Percentiles rank a stretch among this genome's conserved stretches.
phyloP scores from a whole-genome alignment of 2,113 vertebrate species.

The Uria aalge region DNA sequence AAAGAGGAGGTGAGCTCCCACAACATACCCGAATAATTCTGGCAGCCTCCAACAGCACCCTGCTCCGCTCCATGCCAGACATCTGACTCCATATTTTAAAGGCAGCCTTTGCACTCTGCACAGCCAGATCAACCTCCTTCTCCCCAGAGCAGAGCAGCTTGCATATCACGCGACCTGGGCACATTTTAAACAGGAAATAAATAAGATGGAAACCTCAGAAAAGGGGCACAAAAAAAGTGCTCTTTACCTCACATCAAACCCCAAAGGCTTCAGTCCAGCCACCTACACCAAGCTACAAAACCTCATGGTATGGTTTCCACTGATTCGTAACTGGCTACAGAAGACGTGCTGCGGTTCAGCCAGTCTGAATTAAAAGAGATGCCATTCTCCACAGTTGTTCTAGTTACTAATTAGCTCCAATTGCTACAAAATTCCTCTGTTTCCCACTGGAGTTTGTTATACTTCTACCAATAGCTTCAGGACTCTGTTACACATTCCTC shows the following conservation, averaged over 20 bases:
- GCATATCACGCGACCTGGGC: constrained; percentile 84
- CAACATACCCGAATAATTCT: constrained; percentile 87
- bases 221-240: rapidly evolving
- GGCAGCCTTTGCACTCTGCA: constrained; percentile 85
- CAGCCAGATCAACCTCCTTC: constrained; percentile 86
- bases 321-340: neutral
- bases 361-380: neutral
- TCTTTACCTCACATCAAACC: neutral
- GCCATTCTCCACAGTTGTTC: neutral
- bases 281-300: neutral
- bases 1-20: rapidly evolving
- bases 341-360: neutral
- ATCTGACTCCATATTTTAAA: constrained; percentile 87
- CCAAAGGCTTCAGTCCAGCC: neutral
- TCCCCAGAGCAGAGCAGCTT: constrained; percentile 84
- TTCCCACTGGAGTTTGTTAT: neutral
- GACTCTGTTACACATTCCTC: neutral
- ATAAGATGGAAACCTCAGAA: neutral
- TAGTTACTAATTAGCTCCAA: neutral
- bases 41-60: constrained; percentile 90
- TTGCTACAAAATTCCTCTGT: neutral
- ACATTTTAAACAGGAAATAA: neutral
- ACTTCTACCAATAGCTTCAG: neutral
- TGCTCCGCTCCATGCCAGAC: constrained; percentile 87
- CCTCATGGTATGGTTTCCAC: neutral